These are phyloP conservation scores for Odontomyia ornata DNA, from an alignment of 2,888 invertebrate species.

Conservation along the genomic window DNA sequence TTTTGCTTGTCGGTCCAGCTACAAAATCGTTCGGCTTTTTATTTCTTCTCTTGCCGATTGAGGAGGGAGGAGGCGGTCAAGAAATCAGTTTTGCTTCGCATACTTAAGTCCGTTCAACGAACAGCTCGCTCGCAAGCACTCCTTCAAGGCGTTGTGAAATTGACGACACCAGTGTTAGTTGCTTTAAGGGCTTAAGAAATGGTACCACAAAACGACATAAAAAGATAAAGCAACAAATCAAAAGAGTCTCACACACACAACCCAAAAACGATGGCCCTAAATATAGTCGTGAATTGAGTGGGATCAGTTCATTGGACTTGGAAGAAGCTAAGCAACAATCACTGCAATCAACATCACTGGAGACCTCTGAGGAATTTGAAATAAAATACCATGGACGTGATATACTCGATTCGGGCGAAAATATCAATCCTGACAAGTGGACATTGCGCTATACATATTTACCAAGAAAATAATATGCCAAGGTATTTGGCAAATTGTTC, in stretches of 20 bases:
- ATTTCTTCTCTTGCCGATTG: constrained; percentile 3
- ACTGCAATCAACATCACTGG: constrained; percentile 51
- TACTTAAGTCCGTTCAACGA: no score
- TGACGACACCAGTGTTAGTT: neutral
- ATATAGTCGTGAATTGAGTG: constrained; percentile 72
- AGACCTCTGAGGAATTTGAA: constrained; percentile 57
- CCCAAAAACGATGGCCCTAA: constrained; percentile 67
- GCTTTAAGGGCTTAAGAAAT: neutral
- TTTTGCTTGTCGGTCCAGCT: no score
- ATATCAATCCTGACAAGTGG: constrained; percentile 66
- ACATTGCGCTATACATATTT: constrained; percentile 67
- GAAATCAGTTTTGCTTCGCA: neutral
- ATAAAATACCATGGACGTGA: constrained; percentile 68
- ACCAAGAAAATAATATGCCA: constrained; percentile 68
- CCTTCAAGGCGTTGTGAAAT: constrained; percentile 21
- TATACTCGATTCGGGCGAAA: constrained; percentile 69
- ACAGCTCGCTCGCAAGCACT: neutral
- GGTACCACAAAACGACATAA: constrained; percentile 14
- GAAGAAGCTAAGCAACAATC: constrained; percentile 51
- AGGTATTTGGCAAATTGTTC: constrained; percentile 72
- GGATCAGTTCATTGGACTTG: constrained; percentile 69
- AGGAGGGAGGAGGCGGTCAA: neutral
- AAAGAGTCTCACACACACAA: neutral
- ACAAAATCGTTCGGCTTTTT: no score
- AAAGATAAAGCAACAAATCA: neutral